Percentiles rank a stretch among this genome's conserved stretches.
Conservation (phyloP, 2,113 vertebrate genomes). For the Salvator merianae region DNA sequence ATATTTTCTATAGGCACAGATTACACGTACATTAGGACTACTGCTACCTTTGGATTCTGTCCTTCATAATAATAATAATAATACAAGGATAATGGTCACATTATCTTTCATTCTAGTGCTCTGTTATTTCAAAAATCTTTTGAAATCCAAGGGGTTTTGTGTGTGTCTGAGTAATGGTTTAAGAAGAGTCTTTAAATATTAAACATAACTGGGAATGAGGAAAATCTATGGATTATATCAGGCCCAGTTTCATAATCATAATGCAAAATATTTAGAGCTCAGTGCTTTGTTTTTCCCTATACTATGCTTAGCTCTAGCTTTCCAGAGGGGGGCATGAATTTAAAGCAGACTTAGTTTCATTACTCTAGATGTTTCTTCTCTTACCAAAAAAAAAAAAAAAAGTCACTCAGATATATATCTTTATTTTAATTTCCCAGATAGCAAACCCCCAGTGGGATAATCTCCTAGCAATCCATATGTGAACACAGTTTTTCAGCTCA, state of each 20-base stretch:
- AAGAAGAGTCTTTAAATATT: conserved; percentile 68
- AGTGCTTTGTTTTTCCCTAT: conserved; percentile 25
- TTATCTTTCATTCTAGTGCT: conserved; percentile 46
- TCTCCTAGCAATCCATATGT: conserved; percentile 68
- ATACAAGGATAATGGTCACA: conserved; percentile 59
- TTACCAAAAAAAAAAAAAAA: conserved; percentile 47
- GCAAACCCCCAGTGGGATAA: conserved; percentile 67
- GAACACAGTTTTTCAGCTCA: conserved; percentile 55
- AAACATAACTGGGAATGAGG: conserved; percentile 52
- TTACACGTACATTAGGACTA: conserved; percentile 38
- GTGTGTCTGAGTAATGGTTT: conserved; percentile 51
- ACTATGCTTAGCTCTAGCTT: conserved; percentile 34
- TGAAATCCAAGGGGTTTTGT: conserved; percentile 42
- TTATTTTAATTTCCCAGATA: conserved; percentile 65
- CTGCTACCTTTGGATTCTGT: conserved; percentile 33
- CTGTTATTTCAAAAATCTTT: conserved; percentile 58
- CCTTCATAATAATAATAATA: conserved; percentile 41
- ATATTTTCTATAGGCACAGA: conserved; percentile 52
- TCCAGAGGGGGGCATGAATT: conserved; percentile 61
- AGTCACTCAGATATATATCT: conserved; percentile 50
- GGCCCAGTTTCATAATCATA: conserved; percentile 66
- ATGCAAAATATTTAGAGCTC: conserved; percentile 52
- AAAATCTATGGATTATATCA: conserved; percentile 65
- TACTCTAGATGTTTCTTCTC: conserved; percentile 53
- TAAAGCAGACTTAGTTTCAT: conserved; percentile 70